phyloP scores from a whole-genome alignment of 2,797 vertebrate genomes.

The Myripristis jacobus region DNA sequence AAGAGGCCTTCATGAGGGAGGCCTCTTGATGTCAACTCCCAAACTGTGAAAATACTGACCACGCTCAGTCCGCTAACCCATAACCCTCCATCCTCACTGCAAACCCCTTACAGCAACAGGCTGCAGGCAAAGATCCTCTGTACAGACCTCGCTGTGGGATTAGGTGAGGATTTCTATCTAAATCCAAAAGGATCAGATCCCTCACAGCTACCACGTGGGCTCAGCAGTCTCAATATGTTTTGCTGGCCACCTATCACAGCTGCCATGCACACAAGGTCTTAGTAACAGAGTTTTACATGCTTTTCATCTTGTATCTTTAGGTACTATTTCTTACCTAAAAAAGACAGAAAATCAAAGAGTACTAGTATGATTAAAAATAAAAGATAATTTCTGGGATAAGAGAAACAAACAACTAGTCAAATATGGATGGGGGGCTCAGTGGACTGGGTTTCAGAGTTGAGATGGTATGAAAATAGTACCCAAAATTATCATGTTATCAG shows the following conservation, averaged over 20 bases:
- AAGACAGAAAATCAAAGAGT: not conserved
- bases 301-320: not conserved
- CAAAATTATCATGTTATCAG: too few relatives aligned
- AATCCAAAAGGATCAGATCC: slow-evolving; percentile 73
- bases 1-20: slow-evolving; percentile 70
- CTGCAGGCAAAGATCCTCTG: slow-evolving; percentile 22
- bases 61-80: slow-evolving; percentile 22
- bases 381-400: too few relatives aligned
- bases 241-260: slow-evolving; percentile 3
- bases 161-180: slow-evolving; percentile 81
- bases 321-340: too few relatives aligned
- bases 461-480: too few relatives aligned
- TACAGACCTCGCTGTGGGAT: slow-evolving; percentile 69
- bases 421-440: too few relatives aligned
- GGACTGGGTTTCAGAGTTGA: too few relatives aligned
- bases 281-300: not conserved
- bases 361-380: too few relatives aligned
- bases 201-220: slow-evolving; percentile 61
- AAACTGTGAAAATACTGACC: not conserved
- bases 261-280: slow-evolving; percentile 8
- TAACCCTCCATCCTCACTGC: slow-evolving; percentile 14
- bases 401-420: too few relatives aligned
- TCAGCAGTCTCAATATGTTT: slow-evolving; percentile 27
- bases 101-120: slow-evolving; percentile 19
- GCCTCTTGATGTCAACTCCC: slow-evolving; percentile 1